Conservation (phyloP, 2,888 invertebrate genomes). For the Tetramorium bicarinatum region DNA sequence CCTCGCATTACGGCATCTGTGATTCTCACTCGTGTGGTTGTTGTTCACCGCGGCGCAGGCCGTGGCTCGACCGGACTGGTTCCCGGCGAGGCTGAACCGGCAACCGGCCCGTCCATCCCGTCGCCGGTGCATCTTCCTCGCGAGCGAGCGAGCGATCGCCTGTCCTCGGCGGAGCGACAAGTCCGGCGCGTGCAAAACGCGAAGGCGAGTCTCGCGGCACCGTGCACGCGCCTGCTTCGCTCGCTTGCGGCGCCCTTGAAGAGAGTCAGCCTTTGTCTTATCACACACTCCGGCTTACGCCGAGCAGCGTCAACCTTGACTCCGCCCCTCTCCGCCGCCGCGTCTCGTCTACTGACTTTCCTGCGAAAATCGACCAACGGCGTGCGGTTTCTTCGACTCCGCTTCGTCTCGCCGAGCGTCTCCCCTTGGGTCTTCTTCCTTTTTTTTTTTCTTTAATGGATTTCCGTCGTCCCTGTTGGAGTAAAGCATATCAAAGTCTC, state of each 20-base stretch:
- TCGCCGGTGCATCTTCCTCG: slow-evolving; percentile 33
- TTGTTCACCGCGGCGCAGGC: not conserved
- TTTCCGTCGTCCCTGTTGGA: not conserved
- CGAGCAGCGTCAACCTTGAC: slow-evolving; percentile 83
- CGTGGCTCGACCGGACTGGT: slow-evolving; percentile 56
- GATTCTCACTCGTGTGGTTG: not conserved
- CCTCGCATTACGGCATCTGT: slow-evolving; percentile 5
- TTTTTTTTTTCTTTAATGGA: not conserved
- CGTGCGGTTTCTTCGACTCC: slow-evolving; percentile 30
- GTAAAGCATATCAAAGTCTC: not conserved
- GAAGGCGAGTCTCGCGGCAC: slow-evolving; percentile 52
- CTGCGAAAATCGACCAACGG: slow-evolving; percentile 80
- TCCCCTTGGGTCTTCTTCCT: not conserved
- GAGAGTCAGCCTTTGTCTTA: slow-evolving; percentile 84
- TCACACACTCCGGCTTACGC: slow-evolving; percentile 78
- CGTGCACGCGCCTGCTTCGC: slow-evolving; percentile 52
- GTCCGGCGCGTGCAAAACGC: slow-evolving; percentile 68
- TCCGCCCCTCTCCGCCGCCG: slow-evolving; percentile 72
- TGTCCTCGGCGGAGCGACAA: slow-evolving; percentile 64
- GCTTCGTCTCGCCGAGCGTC: not conserved
- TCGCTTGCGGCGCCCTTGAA: slow-evolving; percentile 80
- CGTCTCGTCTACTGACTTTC: slow-evolving; percentile 78
- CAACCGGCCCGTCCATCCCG: slow-evolving; percentile 17
- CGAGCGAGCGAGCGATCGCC: slow-evolving; percentile 26
- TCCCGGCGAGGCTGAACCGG: slow-evolving; percentile 25